Evolutionary conservation across 2,888 invertebrate genomes (phyloP).

Genomic region (Drosophila algonquin): DNA sequence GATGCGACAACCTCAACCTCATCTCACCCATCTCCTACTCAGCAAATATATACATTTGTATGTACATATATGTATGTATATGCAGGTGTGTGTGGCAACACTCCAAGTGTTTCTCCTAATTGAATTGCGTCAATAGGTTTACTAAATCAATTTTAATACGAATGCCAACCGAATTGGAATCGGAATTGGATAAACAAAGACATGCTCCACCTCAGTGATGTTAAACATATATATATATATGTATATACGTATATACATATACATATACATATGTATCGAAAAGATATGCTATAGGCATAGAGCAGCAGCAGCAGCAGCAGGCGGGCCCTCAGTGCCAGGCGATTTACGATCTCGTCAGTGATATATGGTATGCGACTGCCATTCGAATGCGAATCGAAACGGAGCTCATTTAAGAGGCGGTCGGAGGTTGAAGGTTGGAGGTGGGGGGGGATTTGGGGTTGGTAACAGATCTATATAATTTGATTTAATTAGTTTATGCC

Average conservation of each 20-base stretch:
- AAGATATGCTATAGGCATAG: neutral
- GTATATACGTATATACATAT: too few relatives aligned
- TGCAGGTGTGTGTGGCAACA: neutral
- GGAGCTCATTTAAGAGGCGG: neutral
- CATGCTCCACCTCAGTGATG: neutral
- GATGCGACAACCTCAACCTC: too few relatives aligned
- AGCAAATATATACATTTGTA: too few relatives aligned
- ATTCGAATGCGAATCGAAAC: constrained; percentile 39
- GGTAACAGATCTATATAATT: constrained; percentile 53
- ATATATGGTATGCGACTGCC: constrained; percentile 57
- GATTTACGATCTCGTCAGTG: constrained; percentile 70
- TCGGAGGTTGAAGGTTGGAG: too few relatives aligned
- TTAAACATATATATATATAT: too few relatives aligned
- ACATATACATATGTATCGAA: too few relatives aligned
- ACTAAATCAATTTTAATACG: constrained; percentile 20
- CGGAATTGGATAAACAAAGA: constrained; percentile 27
- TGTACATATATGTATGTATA: neutral
- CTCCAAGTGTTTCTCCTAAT: constrained; percentile 3
- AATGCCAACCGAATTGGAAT: constrained; percentile 5
- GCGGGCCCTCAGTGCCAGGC: constrained; percentile 51
- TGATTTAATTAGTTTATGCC: constrained; percentile 73
- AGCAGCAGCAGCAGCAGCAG: constrained; percentile 38
- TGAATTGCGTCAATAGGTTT: constrained; percentile 33
- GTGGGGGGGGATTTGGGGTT: neutral
- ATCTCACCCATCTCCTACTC: too few relatives aligned